phyloP scores from a whole-genome alignment of 2,113 vertebrate genomes.

The Stegastes partitus region DNA sequence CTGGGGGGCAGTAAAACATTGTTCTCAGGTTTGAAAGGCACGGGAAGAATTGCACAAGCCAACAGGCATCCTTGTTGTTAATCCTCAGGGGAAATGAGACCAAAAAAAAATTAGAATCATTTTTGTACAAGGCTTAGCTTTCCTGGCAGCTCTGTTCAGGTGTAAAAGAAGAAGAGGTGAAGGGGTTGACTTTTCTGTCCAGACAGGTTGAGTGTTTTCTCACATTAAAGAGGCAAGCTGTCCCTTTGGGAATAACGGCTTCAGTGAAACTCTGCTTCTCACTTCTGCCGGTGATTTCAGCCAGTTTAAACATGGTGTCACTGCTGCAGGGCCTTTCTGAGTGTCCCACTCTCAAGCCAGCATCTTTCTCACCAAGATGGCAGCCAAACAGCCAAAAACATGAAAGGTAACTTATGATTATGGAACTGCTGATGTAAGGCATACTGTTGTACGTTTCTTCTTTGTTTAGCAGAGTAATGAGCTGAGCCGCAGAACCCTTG shows the following conservation, averaged over 20 bases:
- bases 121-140: background rate
- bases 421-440: background rate
- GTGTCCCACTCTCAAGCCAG: background rate
- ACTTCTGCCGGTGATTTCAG: conserved; percentile 25
- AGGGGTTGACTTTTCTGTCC: background rate
- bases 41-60: too few species aligned
- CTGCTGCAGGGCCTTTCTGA: conserved; percentile 4
- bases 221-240: background rate
- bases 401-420: background rate
- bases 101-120: too few species aligned
- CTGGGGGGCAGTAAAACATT: conserved; percentile 58
- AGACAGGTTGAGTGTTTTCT: conserved; percentile 29
- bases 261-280: conserved; percentile 28
- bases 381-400: background rate
- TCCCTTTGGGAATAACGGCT: conserved; percentile 13
- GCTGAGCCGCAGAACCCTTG: background rate
- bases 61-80: background rate
- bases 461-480: background rate
- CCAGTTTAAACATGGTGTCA: background rate
- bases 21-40: background rate
- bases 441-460: too few species aligned
- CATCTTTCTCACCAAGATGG: background rate
- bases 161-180: background rate
- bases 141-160: background rate
- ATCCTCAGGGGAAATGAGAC: background rate